A percentile compares a stretch with the other conserved stretches of the same genome.
These are phyloP conservation scores for Colaptes auratus DNA, from an alignment of 2,113 vertebrate species.

Conservation along the genomic window DNA sequence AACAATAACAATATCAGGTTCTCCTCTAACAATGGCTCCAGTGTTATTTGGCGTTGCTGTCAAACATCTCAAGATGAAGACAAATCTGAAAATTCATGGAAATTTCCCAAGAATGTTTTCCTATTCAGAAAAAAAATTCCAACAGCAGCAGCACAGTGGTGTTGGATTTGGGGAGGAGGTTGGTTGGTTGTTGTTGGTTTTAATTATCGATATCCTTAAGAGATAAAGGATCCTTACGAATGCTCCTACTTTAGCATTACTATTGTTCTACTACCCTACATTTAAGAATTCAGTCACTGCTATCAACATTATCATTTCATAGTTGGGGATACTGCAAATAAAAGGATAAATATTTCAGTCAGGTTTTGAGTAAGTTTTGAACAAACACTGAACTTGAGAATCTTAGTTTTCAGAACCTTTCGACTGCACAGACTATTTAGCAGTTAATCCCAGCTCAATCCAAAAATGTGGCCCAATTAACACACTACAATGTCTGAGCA, in stretches of 20 bases:
- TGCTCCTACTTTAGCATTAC: neutral
- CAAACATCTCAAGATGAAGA: slow-evolving; percentile 48
- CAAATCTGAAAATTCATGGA: slow-evolving; percentile 43
- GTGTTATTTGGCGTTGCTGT: slow-evolving; percentile 42
- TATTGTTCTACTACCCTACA: neutral
- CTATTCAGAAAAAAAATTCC: neutral
- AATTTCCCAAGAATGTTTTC: slow-evolving; percentile 51
- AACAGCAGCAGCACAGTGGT: neutral
- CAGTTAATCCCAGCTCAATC: neutral
- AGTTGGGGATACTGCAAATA: neutral
- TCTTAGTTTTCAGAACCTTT: neutral
- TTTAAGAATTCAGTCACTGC: neutral
- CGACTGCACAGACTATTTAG: neutral
- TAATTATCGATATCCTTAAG: neutral
- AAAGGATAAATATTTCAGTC: neutral
- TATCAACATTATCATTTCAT: neutral
- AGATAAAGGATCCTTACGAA: neutral
- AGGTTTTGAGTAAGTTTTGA: neutral
- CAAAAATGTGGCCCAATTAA: neutral
- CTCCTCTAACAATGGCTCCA: slow-evolving; percentile 61
- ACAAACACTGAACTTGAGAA: neutral
- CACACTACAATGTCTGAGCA: neutral
- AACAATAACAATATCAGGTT: slow-evolving; percentile 73
- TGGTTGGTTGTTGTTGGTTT: neutral
- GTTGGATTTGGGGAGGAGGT: neutral